phyloP scores from a whole-genome alignment of 2,888 invertebrate species.

The Ophonus ardosiacus region DNA sequence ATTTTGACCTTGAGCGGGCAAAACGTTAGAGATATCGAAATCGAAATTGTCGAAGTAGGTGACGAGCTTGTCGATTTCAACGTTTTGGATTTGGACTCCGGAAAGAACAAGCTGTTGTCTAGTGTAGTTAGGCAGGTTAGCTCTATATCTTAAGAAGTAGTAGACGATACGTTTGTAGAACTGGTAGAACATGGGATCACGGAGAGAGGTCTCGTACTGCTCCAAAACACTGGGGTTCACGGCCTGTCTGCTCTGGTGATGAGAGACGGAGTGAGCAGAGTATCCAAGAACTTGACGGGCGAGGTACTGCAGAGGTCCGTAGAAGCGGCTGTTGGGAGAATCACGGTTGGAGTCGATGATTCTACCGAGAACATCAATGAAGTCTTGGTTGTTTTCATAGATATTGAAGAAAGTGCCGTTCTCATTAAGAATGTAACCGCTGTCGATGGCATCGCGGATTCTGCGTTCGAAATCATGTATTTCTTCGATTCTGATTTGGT shows the following conservation, averaged over 20 bases:
- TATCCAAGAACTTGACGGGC: constrained; percentile 80
- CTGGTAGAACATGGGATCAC: constrained; percentile 85
- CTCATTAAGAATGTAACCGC: constrained; percentile 76
- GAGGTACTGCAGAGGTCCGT: constrained; percentile 78
- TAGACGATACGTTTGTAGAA: constrained; percentile 80
- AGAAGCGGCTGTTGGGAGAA: constrained; percentile 79
- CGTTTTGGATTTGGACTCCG: constrained; percentile 81
- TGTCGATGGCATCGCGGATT: constrained; percentile 80
- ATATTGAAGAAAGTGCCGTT: constrained; percentile 79
- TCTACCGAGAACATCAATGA: constrained; percentile 82
- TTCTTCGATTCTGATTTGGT: constrained; percentile 74
- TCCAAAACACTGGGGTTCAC: constrained; percentile 80
- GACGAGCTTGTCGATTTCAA: constrained; percentile 81
- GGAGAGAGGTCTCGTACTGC: constrained; percentile 81
- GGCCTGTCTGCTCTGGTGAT: constrained; percentile 72
- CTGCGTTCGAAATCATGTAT: constrained; percentile 79
- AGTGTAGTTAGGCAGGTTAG: constrained; percentile 80
- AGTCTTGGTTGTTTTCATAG: constrained; percentile 77
- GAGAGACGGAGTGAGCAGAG: constrained; percentile 70
- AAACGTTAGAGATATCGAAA: constrained; percentile 79
- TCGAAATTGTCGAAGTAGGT: constrained; percentile 84
- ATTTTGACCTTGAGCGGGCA: constrained; percentile 76
- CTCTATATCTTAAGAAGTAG: constrained; percentile 80
- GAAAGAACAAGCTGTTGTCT: constrained; percentile 80
- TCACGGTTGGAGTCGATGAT: constrained; percentile 82